Percentiles rank a stretch among this genome's conserved stretches.
phyloP scores from a whole-genome alignment of 2,797 vertebrate species.

The Myripristis jacobus region DNA sequence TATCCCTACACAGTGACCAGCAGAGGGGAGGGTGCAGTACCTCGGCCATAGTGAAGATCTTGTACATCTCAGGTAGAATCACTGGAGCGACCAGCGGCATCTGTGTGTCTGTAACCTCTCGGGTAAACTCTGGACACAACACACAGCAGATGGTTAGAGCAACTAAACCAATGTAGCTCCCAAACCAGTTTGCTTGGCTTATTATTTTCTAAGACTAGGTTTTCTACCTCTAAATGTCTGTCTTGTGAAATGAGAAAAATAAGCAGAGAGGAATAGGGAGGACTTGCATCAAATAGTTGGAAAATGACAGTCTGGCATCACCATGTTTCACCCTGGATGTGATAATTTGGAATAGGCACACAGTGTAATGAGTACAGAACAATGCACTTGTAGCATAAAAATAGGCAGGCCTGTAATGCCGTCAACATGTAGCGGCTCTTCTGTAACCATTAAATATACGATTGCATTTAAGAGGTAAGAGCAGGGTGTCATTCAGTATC shows the following conservation, averaged over 20 bases:
- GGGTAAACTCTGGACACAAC: conserved; percentile 89
- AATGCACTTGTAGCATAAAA: background rate
- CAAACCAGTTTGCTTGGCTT: too few relatives aligned
- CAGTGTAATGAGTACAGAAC: background rate
- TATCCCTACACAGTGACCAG: background rate
- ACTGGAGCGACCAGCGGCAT: conserved; percentile 98
- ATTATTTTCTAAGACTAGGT: background rate
- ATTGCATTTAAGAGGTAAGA: background rate
- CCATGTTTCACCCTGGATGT: background rate
- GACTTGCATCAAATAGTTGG: too few relatives aligned
- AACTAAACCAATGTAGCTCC: background rate
- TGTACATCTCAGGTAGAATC: conserved; percentile 99
- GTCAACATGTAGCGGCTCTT: background rate
- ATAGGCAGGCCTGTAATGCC: background rate
- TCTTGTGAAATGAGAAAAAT: background rate
- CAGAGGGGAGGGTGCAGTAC: conserved; percentile 71
- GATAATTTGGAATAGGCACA: background rate
- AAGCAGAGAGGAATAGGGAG: background rate
- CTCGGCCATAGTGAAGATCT: conserved; percentile 99
- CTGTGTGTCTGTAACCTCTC: conserved; percentile 97
- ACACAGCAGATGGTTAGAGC: background rate
- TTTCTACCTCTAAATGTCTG: too few relatives aligned
- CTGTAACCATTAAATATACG: background rate
- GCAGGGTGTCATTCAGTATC: too few relatives aligned
- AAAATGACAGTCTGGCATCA: background rate